Evolutionary conservation across 2,888 invertebrate genomes (phyloP).

Genomic region (Euplagia quadripunctaria): DNA sequence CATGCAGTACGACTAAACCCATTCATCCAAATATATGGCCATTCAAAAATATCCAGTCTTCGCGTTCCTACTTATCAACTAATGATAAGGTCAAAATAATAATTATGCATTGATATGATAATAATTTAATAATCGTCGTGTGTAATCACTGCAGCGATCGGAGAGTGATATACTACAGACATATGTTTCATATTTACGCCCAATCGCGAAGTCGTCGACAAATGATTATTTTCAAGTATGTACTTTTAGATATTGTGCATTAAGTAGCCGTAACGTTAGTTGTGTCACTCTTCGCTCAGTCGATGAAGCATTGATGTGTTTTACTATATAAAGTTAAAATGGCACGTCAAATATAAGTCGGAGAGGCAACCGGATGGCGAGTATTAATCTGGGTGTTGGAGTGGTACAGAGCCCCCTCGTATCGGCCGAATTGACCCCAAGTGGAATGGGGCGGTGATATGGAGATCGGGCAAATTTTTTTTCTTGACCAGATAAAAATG

Average conservation of each 20-base stretch:
- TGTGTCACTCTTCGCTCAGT: neutral
- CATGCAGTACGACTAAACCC: conserved; percentile 56
- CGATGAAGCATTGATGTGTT: conserved; percentile 7
- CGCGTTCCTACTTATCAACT: conserved; percentile 65
- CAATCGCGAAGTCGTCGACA: neutral
- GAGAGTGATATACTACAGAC: neutral
- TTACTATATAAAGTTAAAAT: conserved; percentile 17
- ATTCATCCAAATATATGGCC: conserved; percentile 54
- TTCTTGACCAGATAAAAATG: too few species aligned
- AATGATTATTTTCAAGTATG: neutral
- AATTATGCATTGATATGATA: conserved; percentile 22
- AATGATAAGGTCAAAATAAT: conserved; percentile 37
- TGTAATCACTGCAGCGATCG: neutral
- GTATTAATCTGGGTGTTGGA: too few species aligned
- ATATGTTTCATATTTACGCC: neutral
- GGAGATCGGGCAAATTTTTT: too few species aligned
- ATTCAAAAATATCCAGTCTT: conserved; percentile 70
- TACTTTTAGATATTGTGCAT: neutral
- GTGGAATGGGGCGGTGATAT: too few species aligned
- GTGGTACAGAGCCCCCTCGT: too few species aligned
- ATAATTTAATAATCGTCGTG: neutral
- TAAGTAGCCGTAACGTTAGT: neutral
- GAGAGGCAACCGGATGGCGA: too few species aligned
- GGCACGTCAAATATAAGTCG: too few species aligned
- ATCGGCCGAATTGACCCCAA: too few species aligned